Conservation (phyloP, 2,113 vertebrate genomes). For the Mesocricetus auratus region DNA sequence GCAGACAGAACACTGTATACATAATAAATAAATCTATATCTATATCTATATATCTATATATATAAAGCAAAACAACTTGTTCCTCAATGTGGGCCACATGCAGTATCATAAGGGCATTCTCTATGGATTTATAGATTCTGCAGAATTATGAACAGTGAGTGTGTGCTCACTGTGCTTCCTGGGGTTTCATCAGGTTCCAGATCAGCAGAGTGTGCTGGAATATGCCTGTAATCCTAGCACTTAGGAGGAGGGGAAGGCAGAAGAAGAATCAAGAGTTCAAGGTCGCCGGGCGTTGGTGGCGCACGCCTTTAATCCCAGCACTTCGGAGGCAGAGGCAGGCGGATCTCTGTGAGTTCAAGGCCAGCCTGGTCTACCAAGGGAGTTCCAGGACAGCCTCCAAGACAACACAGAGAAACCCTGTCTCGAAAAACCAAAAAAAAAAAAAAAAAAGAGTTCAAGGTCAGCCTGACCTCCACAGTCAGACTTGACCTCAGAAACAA, state of each 20-base stretch:
- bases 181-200: not conserved
- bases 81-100: not conserved
- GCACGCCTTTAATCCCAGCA: no score
- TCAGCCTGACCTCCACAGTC: not conserved
- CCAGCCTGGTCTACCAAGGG: no score
- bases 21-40: no score
- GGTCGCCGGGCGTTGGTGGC: no score
- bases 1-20: no score
- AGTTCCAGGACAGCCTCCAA: no score
- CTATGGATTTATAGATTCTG: not conserved
- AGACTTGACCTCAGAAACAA: not conserved
- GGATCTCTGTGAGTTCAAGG: no score
- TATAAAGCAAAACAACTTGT: not conserved
- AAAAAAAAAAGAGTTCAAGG: not conserved
- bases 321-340: no score
- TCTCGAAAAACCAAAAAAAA: no score
- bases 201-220: not conserved
- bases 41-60: no score
- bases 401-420: no score
- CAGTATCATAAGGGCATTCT: not conserved
- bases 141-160: not conserved
- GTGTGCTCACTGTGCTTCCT: not conserved
- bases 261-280: not conserved
- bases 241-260: not conserved
- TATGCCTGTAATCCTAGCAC: not conserved